phyloP scores from a whole-genome alignment of 2,888 invertebrate species.

The Meghimatium bilineatum region DNA sequence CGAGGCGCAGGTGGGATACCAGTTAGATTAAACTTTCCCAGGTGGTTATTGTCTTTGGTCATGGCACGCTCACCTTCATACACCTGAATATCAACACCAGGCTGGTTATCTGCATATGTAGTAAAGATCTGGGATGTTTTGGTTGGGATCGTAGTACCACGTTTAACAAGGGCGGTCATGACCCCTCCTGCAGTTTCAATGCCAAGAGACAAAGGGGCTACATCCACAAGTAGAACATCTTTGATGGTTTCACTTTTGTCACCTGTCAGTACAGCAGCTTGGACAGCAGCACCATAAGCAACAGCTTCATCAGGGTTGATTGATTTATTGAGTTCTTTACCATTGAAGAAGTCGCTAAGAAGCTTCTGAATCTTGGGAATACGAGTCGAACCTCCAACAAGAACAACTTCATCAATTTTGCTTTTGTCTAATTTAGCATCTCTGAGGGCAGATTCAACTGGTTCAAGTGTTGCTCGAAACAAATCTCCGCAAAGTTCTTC shows the following conservation, averaged over 20 bases:
- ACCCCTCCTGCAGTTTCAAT: conserved; percentile 64
- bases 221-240: conserved; percentile 12
- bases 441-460: conserved; percentile 90
- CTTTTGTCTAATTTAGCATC: conserved; percentile 92
- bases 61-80: conserved; percentile 73
- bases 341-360: conserved; percentile 14
- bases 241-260: conserved; percentile 17
- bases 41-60: conserved; percentile 92
- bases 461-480: conserved; percentile 89
- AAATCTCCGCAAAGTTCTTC: conserved; percentile 83
- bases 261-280: conserved; percentile 7
- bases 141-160: conserved; percentile 72
- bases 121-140: conserved; percentile 16
- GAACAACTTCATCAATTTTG: conserved; percentile 85
- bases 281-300: conserved; percentile 81
- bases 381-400: conserved; percentile 92
- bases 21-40: conserved; percentile 61
- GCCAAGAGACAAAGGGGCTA: conserved; percentile 18
- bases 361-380: conserved; percentile 27
- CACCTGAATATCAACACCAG: conserved; percentile 27
- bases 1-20: conserved; percentile 22
- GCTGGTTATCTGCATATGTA: conserved; percentile 16
- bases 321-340: conserved; percentile 86
- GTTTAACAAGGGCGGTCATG: conserved; percentile 64
- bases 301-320: conserved; percentile 99